Percentiles rank a stretch among this genome's conserved stretches.
phyloP scores from a whole-genome alignment of 2,113 vertebrate species.

The Colinus virginianus region DNA sequence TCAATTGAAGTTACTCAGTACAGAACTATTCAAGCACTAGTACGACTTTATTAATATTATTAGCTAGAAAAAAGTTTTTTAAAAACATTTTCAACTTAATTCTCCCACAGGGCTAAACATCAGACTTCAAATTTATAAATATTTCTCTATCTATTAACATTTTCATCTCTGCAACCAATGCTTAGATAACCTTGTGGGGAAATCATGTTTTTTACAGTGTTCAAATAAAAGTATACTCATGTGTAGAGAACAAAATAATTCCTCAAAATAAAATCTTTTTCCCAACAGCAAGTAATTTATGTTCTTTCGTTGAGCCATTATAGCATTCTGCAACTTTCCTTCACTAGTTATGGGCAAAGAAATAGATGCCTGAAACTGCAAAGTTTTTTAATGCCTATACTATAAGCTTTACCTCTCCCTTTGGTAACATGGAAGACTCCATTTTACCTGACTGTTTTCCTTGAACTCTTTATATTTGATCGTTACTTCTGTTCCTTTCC shows the following conservation, averaged over 20 bases:
- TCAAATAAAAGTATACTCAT: background rate
- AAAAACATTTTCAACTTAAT: background rate
- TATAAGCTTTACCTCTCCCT: background rate
- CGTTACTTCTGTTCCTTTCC: background rate
- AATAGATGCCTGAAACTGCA: background rate
- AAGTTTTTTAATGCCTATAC: background rate
- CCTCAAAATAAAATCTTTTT: background rate
- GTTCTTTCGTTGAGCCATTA: background rate
- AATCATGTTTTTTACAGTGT: background rate
- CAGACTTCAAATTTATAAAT: background rate
- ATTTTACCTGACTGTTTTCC: background rate
- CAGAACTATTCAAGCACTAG: background rate
- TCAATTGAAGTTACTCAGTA: background rate
- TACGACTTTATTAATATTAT: background rate
- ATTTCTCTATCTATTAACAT: background rate
- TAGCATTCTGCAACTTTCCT: background rate
- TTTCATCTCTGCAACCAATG: background rate
- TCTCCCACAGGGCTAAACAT: background rate
- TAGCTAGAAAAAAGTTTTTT: background rate
- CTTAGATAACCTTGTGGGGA: background rate
- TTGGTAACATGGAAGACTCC: background rate
- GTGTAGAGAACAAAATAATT: background rate
- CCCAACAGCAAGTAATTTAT: background rate
- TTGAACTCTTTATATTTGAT: background rate
- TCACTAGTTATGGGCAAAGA: background rate